Evolutionary conservation across 1,140 invertebrate species (phyloP), one percentile per base, ranked within the genome.

Genomic region (Hypsibius dujardini): DNA sequence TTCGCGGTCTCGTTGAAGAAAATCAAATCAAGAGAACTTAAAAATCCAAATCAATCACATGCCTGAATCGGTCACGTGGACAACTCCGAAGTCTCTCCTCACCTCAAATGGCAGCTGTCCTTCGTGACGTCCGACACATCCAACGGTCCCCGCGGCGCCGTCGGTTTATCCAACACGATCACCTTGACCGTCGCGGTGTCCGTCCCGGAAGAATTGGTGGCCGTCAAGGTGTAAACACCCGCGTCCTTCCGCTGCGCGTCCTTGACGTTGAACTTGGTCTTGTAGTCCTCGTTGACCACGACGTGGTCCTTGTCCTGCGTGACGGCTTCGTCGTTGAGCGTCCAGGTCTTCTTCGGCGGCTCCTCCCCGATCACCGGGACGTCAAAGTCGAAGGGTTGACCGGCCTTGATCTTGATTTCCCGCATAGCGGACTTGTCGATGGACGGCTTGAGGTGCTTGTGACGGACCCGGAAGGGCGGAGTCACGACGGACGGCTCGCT

Each of bases 281-380:
- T 86, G 78, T 95, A 91, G 73, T 92, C 87, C 76, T 90, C 88
- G 77, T 88, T 89, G 0, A 83, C 81, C 67, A 93, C 84, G 77
- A 90, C 92, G 72, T 90, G 85, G 76, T 93, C 90, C 50, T 84
- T 85, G 42, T 67, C 62, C 12, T 15, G 42, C 3, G 12, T 67
- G 12, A 67, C 12, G 72, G 88, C 87, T 70, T 89, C 82, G 15
- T 88, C 92, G 74, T 90, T 90, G 70, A 92, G 82, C 1, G 84
- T 84, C 95, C 95, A 98, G 82, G 89, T 88, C 76, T 95, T 96
- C 42, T 83, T 86, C 74, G 95, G 92, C 72, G 90, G 89, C 1
- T 95, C 95, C 79, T 95, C 92, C 47, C 93, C 95, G 74, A 83
- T 87, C 47, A 95, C 92, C 40, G 93, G 93, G 1, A 98, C 89